Evolutionary conservation across 2,797 vertebrate species (phyloP).

Genomic region (Gymnothorax reevesii): DNA sequence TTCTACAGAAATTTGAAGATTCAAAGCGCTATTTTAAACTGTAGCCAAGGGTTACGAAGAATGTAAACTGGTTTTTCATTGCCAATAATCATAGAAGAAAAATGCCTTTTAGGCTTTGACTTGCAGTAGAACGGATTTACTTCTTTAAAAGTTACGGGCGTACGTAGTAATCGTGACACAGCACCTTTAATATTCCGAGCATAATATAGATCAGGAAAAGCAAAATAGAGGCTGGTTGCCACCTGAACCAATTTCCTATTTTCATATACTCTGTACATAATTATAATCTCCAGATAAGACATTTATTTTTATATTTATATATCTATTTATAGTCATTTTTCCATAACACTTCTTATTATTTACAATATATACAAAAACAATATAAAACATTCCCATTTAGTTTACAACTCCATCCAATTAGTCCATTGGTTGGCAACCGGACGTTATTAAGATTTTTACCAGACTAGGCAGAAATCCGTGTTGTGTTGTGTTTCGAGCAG

Average conservation of each 20-base stretch:
- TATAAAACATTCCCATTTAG: slow-evolving; percentile 38
- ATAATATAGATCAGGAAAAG: slow-evolving; percentile 11
- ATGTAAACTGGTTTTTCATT: too few relatives aligned
- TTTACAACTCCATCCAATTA: slow-evolving; percentile 36
- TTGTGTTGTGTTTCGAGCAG: slow-evolving; percentile 47
- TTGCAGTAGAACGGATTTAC: too few relatives aligned
- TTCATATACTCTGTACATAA: background rate
- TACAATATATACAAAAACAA: slow-evolving; percentile 69
- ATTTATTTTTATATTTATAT: slow-evolving; percentile 22
- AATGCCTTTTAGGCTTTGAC: too few relatives aligned
- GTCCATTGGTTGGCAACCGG: slow-evolving; percentile 27
- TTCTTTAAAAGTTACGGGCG: too few relatives aligned
- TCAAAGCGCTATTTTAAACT: too few relatives aligned
- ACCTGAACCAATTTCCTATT: slow-evolving; percentile 9
- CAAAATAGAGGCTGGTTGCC: slow-evolving; percentile 22
- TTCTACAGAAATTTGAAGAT: too few relatives aligned
- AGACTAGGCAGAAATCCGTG: slow-evolving; percentile 56
- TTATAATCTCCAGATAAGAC: slow-evolving; percentile 9
- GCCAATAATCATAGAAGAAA: too few relatives aligned
- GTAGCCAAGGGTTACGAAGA: too few relatives aligned
- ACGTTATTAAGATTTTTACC: slow-evolving; percentile 44
- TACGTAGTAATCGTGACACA: too few relatives aligned
- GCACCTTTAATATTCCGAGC: background rate
- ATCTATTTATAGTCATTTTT: background rate
- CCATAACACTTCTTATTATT: slow-evolving; percentile 51